Base-by-base conservation (phyloP, 1,140 invertebrate species). In the Cepaea nemoralis region DNA sequence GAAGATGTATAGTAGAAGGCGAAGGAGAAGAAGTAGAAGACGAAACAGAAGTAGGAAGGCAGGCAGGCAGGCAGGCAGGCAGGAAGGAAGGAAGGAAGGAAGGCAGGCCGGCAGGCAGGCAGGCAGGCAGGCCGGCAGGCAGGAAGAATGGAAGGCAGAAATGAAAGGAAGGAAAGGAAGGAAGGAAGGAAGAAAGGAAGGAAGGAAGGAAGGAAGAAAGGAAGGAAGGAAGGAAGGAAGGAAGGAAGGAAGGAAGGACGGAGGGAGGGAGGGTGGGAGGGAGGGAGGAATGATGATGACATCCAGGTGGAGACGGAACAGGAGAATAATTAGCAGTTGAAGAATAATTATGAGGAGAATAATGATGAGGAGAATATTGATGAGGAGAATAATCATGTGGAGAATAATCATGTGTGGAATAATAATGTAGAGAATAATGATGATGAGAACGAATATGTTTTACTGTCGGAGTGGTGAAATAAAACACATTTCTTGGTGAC, bases 181-280 rank as follows among this genome's bases (percentile, higher is more conserved):
- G n/a, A 31, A 69, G 67, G 33, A 31, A 69, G 67, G 33, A 31
- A 69, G 67, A 69, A 31, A 69, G n/a, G 67, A 69, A 31, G 33
- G 67, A 69, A 31, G 33, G 31, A n/a, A 69, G 67, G 33, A 31
- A 69, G 67, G 33, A 31, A 69, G 67, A 69, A 31, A 69, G 67
- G 33, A 31, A 69, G 67, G 16, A 31, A 31, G 31, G 67, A 19
- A 31, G 67, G 67, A 69, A 31, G 31, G 31, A 69, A 14, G 33
- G 67, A 69, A 33, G 33, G 31, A 19, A 31, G 33, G 67, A 19
- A n/a, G n/a, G n/a, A n/a, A n/a, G n/a, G n/a, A n/a, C n/a, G n/a
- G n/a, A n/a, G n/a, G n/a, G n/a, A n/a, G n/a, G n/a, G n/a, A n/a
- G n/a, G n/a, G n/a, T n/a, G n/a, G n/a, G n/a, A n/a, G n/a, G n/a